Evolutionary conservation across 2,113 vertebrate species (phyloP).

Genomic region (Laterallus jamaicensis): DNA sequence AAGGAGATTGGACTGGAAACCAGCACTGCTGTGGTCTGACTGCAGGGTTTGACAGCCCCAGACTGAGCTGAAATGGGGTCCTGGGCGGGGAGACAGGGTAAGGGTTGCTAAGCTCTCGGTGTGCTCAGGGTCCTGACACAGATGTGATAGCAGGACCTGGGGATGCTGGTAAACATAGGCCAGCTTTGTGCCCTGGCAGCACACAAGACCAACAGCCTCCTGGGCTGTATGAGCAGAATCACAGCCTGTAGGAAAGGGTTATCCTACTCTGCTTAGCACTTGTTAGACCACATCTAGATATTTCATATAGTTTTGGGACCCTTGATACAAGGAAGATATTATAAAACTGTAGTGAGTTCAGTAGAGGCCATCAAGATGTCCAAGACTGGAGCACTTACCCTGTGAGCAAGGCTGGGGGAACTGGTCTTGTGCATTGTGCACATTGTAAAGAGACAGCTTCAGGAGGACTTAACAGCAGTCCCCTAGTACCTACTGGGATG

Average conservation of each 20-base stretch:
- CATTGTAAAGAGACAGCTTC: neutral
- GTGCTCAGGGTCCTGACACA: neutral
- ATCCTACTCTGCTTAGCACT: neutral
- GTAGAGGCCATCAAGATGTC: neutral
- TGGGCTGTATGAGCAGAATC: neutral
- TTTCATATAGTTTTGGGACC: neutral
- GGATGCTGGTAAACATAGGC: neutral
- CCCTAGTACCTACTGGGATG: neutral
- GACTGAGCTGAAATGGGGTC: neutral
- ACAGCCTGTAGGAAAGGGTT: neutral
- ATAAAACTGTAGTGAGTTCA: neutral
- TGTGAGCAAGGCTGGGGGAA: neutral
- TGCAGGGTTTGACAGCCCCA: too few relatives aligned
- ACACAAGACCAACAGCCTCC: neutral
- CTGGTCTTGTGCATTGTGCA: neutral
- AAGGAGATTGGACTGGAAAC: neutral
- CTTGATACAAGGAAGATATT: neutral
- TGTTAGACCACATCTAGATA: neutral
- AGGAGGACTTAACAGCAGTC: accelerated
- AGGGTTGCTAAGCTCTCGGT: neutral
- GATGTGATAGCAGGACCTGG: neutral
- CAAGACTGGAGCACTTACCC: neutral
- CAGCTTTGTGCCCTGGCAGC: neutral
- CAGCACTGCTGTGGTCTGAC: neutral
- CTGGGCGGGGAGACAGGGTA: neutral